phyloP scores from a whole-genome alignment of 2,113 vertebrate species.

The Dryoscopus gambensis region DNA sequence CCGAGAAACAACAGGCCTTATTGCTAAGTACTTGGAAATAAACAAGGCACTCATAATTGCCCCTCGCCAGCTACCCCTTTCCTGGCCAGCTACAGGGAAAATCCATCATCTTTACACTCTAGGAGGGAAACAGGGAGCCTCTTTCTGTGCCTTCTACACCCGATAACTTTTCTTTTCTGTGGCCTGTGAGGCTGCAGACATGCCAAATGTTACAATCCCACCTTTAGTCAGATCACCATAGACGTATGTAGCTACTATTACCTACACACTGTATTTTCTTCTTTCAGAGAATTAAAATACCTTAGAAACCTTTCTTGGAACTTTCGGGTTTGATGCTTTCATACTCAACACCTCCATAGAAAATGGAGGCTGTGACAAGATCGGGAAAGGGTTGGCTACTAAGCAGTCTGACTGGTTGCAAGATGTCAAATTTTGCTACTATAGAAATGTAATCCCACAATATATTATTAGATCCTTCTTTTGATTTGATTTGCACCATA shows the following conservation, averaged over 20 bases:
- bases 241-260: rapidly evolving
- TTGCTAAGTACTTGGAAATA: constrained; percentile 26
- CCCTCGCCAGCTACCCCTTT: neutral
- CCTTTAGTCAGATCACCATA: neutral
- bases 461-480: neutral
- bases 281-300: neutral
- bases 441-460: neutral
- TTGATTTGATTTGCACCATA: neutral
- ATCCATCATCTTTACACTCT: constrained; percentile 33
- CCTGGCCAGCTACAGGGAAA: constrained; percentile 16
- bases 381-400: neutral
- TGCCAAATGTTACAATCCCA: neutral
- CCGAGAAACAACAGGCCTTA: constrained; percentile 39
- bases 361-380: neutral
- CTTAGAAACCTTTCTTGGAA: neutral
- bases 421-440: neutral
- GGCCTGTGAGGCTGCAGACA: neutral
- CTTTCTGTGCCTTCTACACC: neutral
- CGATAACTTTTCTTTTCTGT: neutral
- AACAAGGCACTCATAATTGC: constrained; percentile 33
- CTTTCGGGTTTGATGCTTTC: neutral
- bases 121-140: neutral
- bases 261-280: neutral
- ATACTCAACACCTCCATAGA: neutral
- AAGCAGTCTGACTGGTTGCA: neutral